Percentiles rank a stretch among this genome's conserved stretches.
Conservation (phyloP, 2,113 vertebrate genomes). For the Alouatta palliata region DNA sequence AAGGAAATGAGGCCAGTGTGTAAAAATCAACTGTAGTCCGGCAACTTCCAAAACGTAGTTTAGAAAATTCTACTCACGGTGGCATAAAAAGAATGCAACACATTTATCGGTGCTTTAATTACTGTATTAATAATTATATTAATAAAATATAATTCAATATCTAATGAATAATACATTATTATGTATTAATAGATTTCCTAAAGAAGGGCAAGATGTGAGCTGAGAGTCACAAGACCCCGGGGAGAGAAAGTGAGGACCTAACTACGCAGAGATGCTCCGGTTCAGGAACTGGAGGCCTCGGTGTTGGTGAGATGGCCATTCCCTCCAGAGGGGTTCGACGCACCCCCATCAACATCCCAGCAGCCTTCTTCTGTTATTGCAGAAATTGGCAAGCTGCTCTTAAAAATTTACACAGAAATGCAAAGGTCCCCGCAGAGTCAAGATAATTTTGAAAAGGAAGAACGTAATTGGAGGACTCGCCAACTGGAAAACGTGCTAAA, state of each 20-base stretch:
- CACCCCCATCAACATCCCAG: not conserved
- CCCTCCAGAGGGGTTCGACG: fast-evolving
- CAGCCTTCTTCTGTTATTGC: not conserved
- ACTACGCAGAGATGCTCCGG: fast-evolving
- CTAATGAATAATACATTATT: not conserved
- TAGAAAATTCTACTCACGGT: not conserved
- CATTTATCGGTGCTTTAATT: not conserved
- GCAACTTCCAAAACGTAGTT: not conserved
- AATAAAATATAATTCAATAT: not conserved
- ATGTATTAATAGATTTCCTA: not conserved
- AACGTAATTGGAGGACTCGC: not conserved
- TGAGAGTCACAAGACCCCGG: not conserved
- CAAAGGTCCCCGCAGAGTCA: not conserved
- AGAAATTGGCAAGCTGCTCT: not conserved
- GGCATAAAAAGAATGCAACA: not conserved
- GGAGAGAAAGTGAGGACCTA: no score
- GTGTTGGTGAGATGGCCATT: fast-evolving
- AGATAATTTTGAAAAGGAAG: not conserved
- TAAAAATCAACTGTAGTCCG: not conserved
- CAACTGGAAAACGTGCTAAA: not conserved
- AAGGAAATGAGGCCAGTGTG: not conserved
- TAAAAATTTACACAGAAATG: not conserved
- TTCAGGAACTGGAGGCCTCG: not conserved
- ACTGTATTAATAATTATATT: no score
- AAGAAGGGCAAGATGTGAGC: not conserved